Base-by-base conservation (phyloP, 2,888 invertebrate genomes). In the Stomorhina lunata region DNA sequence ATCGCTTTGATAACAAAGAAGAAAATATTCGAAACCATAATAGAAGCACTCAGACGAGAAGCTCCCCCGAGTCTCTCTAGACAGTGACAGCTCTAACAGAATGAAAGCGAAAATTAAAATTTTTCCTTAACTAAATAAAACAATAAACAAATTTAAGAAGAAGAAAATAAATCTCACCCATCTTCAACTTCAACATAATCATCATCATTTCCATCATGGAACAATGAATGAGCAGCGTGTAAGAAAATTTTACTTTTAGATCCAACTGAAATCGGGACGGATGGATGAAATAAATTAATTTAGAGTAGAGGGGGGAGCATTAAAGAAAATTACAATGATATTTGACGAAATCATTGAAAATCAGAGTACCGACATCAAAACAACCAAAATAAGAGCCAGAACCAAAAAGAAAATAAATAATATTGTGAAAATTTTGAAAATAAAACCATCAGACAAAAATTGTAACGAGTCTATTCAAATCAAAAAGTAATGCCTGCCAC, bases 291-390 rank as follows among this genome's bases (percentile, higher is more conserved):
- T 25, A 37, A 69, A 53, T 68, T 61, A 73, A 72, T 72, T 68
- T 69, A 4, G 40, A 69, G 63, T 63, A 15, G 57, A 22, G 55
- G 50, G 22, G 65, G 29, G 27, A 29, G 48, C 34, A 71, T 59
- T 40, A 22, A 50, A 66, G n/a, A 66, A 53, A 50, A 81, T 81
- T 66, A 55, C 66, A 45, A 48, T 61, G 40, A 68, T 77, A 77
- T 76, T 77, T 81, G 76, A 72, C 76, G 76, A 77, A 81, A 81
- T 77, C 65, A 72, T 72, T 53, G 9, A 71, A 81, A 77, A 77
- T 81, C 81, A 66, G 72, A 77, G 37, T 40, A 69, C 7, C 17
- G n/a, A n/a, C 71, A 71, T 65, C 66, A 77, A 81, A 63, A 5
- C 3, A 53, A 53, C 12, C n/a, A n/a, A n/a, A n/a, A n/a, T n/a